Evolutionary conservation across 2,113 vertebrate genomes (phyloP).

Genomic region (Dryoscopus gambensis): DNA sequence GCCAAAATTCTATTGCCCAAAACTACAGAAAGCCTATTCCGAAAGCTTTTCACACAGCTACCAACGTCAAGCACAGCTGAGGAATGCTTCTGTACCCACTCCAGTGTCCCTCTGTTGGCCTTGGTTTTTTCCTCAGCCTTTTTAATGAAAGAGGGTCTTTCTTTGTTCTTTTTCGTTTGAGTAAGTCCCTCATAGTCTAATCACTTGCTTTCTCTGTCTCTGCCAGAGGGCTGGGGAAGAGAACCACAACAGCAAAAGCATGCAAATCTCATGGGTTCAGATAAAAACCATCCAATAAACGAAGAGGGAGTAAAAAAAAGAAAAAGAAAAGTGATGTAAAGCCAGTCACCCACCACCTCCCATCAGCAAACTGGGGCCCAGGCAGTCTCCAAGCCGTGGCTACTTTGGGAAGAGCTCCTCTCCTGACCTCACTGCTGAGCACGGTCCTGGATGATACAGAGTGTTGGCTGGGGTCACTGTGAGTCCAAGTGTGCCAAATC

Average conservation of each 20-base stretch:
- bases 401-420: background rate
- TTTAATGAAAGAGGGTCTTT: background rate
- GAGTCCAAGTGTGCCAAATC: background rate
- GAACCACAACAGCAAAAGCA: background rate
- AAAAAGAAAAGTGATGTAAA: background rate
- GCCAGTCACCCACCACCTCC: background rate
- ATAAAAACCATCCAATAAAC: background rate
- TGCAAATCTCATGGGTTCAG: background rate
- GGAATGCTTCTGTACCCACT: background rate
- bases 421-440: background rate
- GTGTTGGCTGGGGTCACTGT: background rate
- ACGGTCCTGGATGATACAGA: background rate
- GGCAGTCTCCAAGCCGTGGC: background rate
- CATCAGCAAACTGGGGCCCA: background rate
- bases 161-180: accelerated
- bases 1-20: background rate
- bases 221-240: background rate
- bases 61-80: background rate
- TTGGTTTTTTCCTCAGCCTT: background rate
- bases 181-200: accelerated
- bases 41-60: background rate
- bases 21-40: background rate
- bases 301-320: background rate
- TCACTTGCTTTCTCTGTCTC: background rate
- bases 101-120: background rate